Conservation (phyloP, 2,888 invertebrate genomes). For the Drosophila peninsularis region DNA sequence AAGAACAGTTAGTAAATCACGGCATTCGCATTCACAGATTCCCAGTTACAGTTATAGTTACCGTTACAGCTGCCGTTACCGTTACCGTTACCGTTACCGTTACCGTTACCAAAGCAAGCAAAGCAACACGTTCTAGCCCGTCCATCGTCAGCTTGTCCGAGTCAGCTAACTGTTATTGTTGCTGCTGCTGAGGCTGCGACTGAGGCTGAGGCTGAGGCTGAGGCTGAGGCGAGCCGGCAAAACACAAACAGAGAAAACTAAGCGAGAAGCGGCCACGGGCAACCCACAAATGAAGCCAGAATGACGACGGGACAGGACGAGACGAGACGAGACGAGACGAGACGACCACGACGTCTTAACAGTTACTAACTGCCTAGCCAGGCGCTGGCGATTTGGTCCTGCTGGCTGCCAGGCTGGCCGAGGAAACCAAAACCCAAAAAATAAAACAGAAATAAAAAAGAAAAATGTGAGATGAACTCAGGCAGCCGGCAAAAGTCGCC, state of each 20-base stretch:
- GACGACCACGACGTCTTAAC: conserved; percentile 82
- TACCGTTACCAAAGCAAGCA: conserved; percentile 5
- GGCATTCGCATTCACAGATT: conserved; percentile 17
- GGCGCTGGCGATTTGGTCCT: conserved; percentile 71
- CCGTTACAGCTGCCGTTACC: neutral
- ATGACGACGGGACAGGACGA: conserved; percentile 42
- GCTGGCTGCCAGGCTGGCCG: conserved; percentile 1
- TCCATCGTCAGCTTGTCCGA: conserved; percentile 30
- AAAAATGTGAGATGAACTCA: conserved; percentile 47
- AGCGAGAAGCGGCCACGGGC: conserved; percentile 1
- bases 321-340: conserved; percentile 40
- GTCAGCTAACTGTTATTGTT: conserved; percentile 43
- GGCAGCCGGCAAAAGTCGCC: conserved; percentile 73
- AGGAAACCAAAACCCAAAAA: conserved; percentile 7
- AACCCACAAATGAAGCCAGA: conserved; percentile 44
- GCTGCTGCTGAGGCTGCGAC: conserved; percentile 7
- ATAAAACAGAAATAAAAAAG: neutral
- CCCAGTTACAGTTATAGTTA: conserved; percentile 7
- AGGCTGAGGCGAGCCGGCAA: conserved; percentile 43
- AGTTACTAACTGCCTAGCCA: conserved; percentile 81
- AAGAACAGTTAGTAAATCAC: conserved; percentile 37
- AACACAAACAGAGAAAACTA: conserved; percentile 40
- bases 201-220: conserved; percentile 1
- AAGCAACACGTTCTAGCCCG: conserved; percentile 47
- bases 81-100: conserved; percentile 3